These are phyloP conservation scores for Menidia beryllina DNA, from an alignment of 2,113 vertebrate species.

Conservation along the genomic window DNA sequence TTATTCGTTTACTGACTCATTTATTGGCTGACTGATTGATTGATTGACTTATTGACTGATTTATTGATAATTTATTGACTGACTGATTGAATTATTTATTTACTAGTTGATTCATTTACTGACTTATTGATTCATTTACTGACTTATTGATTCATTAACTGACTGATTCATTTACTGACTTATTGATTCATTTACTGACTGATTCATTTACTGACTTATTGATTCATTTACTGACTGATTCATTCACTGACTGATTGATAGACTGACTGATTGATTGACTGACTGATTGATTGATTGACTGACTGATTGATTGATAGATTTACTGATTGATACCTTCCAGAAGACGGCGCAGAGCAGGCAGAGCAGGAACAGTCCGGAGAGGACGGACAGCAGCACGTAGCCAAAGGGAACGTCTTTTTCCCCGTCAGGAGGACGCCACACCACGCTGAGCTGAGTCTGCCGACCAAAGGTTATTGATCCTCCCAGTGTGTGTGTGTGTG, in stretches of 20 bases:
- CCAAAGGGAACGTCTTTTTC: slow-evolving; percentile 32
- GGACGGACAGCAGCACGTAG: slow-evolving; percentile 35
- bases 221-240: neutral
- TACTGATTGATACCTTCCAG: slow-evolving; percentile 39
- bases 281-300: neutral
- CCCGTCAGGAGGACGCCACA: slow-evolving; percentile 24
- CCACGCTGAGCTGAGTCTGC: slow-evolving; percentile 31
- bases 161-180: neutral
- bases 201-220: too few relatives aligned
- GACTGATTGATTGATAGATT: neutral
- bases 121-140: neutral
- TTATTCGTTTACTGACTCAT: neutral
- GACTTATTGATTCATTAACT: neutral
- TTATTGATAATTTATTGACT: neutral
- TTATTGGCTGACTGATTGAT: slow-evolving; percentile 1
- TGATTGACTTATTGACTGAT: neutral
- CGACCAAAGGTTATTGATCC: too few relatives aligned
- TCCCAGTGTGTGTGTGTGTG: too few relatives aligned
- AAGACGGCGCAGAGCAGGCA: slow-evolving; percentile 28
- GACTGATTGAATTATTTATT: too few relatives aligned
- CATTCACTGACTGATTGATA: neutral
- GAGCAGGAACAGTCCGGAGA: slow-evolving; percentile 41
- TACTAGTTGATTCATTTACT: too few relatives aligned
- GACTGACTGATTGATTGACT: slow-evolving; percentile 1
- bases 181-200: too few relatives aligned